Percentiles rank a stretch among this genome's conserved stretches.
phyloP scores from a whole-genome alignment of 2,113 vertebrate species.

The Salvelinus sp. region DNA sequence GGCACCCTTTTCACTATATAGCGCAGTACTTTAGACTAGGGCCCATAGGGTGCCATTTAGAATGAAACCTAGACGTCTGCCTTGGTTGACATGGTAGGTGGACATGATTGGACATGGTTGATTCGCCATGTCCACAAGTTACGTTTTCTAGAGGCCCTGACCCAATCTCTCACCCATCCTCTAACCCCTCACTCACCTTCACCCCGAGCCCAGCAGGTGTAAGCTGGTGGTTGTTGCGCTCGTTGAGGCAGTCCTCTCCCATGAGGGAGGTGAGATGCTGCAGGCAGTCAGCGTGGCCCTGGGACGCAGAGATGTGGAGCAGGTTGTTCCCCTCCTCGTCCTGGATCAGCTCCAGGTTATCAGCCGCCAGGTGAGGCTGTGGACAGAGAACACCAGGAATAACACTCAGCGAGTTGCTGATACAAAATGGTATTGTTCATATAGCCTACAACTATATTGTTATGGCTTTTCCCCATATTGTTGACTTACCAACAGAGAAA shows the following conservation, averaged over 20 bases:
- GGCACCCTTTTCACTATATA: neutral
- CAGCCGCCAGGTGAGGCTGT: constrained; percentile 92
- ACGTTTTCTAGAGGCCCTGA: neutral
- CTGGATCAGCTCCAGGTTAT: constrained; percentile 93
- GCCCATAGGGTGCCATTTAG: no score
- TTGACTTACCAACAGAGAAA: constrained; percentile 89
- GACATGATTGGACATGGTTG: neutral
- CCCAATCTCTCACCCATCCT: neutral
- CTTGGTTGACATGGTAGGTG: no score
- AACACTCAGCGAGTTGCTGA: no score
- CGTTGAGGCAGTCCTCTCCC: constrained; percentile 94
- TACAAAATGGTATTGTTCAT: no score
- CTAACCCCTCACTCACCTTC: constrained; percentile 78
- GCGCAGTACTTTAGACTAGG: no score
- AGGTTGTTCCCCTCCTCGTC: constrained; percentile 93
- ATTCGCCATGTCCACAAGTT: neutral
- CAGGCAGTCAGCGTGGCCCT: constrained; percentile 92
- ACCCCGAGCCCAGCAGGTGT: constrained; percentile 94
- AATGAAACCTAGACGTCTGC: no score
- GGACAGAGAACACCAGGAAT: constrained; percentile 1
- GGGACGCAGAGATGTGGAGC: constrained; percentile 86
- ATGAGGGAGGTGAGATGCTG: constrained; percentile 97
- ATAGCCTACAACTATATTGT: no score
- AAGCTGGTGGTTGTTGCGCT: constrained; percentile 87
- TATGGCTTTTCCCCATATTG: neutral